Percentiles rank a stretch among this genome's conserved stretches.
Evolutionary conservation across 2,797 vertebrate genomes (phyloP).

Genomic region (Malurus splendens): DNA sequence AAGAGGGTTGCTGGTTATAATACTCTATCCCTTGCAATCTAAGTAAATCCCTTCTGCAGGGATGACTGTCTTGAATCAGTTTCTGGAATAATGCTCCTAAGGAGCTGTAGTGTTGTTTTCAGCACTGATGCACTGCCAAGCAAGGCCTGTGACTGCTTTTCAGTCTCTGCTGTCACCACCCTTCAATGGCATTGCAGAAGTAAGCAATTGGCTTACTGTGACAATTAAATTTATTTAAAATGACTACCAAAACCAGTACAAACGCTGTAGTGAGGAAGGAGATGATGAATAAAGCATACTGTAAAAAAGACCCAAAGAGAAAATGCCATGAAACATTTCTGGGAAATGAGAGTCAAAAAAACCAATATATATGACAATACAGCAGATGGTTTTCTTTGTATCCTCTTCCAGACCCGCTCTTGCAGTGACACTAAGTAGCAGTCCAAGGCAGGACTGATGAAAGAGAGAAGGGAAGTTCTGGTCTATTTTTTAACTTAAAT

Average conservation of each 20-base stretch:
- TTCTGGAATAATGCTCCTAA: not conserved
- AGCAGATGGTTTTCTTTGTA: not conserved
- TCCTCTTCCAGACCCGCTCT: not conserved
- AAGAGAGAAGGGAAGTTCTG: not conserved
- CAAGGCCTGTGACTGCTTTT: not conserved
- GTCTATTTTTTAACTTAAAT: not conserved
- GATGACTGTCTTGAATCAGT: not conserved
- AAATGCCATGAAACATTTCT: not conserved
- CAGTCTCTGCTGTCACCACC: not conserved
- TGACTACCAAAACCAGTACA: not conserved
- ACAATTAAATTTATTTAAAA: not conserved
- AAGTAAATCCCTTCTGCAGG: not conserved
- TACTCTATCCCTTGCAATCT: not conserved
- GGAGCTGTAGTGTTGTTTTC: not conserved
- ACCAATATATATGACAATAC: not conserved
- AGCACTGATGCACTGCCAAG: rapidly evolving
- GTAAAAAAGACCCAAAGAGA: not conserved
- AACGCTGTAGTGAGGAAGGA: not conserved
- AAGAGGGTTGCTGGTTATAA: not conserved
- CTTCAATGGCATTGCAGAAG: rapidly evolving
- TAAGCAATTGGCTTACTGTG: not conserved
- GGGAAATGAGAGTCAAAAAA: not conserved
- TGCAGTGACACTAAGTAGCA: not conserved
- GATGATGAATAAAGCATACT: not conserved
- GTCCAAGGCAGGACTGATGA: not conserved